Base-by-base conservation (phyloP, 2,888 invertebrate species). In the Drosophila nigricruria region DNA sequence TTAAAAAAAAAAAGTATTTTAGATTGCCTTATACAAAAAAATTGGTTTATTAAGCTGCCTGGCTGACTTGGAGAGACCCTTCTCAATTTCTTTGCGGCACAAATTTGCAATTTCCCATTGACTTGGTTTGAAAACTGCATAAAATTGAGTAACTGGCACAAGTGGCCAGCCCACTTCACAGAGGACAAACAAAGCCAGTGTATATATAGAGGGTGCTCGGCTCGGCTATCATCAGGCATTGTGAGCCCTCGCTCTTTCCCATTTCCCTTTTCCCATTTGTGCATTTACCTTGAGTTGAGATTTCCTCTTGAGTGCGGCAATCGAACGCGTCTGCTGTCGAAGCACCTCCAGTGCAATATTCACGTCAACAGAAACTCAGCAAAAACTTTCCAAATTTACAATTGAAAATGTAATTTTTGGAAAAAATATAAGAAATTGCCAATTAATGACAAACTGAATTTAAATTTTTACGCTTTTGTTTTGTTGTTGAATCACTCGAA, bases 291-390 rank as follows among this genome's bases (percentile, higher is more conserved):
- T 92, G 92, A 92, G 88, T 84, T 92, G 92, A 72, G 92, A 92
- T 91, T 92, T 92, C 84, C 92, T 91, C 81, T 91, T 92, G 70
- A 92, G 96, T 93, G 96, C 96, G 94, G 96, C 96, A 94, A 97
- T 96, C 94, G 96, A 96, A 95, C 96, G 95, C 94, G 96, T 96
- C 94, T 96, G 96, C 92, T 95, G 96, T 93, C 96, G 95, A 94
- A 97, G 94, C 93, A 96, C 96, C 96, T 96, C 96, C 96, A 95
- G 95, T 50, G 73, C 87, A 73, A 36, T 50, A 40, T 43, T 69
- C 58, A 54, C 36, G 70, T 56, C 47, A 54, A 18, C 34, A 34
- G 25, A 30, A 18, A 18, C 30, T 18, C 20, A 42, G 12, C 25
- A 14, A 36, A 14, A 56, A 45, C 30, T 49, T 30, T 57, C 42